A percentile compares a stretch with the other conserved stretches of the same genome.
These are phyloP conservation scores for Eulimnadia texana DNA, from an alignment of 1,140 invertebrate species.

Conservation along the genomic window DNA sequence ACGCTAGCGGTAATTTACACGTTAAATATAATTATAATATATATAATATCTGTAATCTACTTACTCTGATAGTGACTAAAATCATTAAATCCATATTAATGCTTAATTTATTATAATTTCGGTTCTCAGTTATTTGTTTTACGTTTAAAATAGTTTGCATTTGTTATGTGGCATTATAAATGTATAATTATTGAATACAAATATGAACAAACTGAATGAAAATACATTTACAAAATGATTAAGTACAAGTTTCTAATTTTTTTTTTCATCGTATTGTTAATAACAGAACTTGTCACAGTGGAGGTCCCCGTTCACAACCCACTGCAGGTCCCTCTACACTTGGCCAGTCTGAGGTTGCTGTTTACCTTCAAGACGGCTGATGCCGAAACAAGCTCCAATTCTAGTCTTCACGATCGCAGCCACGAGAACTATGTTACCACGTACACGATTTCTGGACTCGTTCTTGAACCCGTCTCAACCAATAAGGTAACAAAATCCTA, in stretches of 20 bases:
- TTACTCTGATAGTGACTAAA: constrained; percentile 17
- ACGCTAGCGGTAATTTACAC: constrained; percentile 39
- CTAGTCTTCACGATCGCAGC: constrained; percentile 20
- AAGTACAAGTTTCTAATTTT: constrained; percentile 1
- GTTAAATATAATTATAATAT: constrained; percentile 19
- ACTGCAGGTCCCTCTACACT: constrained; percentile 52
- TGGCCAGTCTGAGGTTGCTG: constrained; percentile 59
- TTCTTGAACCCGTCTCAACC: constrained; percentile 15
- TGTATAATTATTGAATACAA: too few species aligned
- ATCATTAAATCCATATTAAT: constrained; percentile 15
- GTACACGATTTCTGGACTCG: background rate
- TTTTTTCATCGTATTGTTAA: constrained; percentile 29
- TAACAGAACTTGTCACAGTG: constrained; percentile 68
- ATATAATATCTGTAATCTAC: too few species aligned
- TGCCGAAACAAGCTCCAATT: constrained; percentile 30
- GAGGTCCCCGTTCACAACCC: constrained; percentile 62
- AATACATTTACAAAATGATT: background rate
- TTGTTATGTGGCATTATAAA: too few species aligned
- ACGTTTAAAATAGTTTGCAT: too few species aligned
- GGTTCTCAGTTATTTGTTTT: constrained; percentile 10
- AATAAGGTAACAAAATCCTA: constrained; percentile 10
- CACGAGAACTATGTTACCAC: constrained; percentile 8
- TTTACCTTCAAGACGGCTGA: constrained; percentile 50
- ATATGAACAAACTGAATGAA: too few species aligned
- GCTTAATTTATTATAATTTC: constrained; percentile 14